Conservation (phyloP, 2,888 invertebrate genomes). For the Ormyrus rosae region DNA sequence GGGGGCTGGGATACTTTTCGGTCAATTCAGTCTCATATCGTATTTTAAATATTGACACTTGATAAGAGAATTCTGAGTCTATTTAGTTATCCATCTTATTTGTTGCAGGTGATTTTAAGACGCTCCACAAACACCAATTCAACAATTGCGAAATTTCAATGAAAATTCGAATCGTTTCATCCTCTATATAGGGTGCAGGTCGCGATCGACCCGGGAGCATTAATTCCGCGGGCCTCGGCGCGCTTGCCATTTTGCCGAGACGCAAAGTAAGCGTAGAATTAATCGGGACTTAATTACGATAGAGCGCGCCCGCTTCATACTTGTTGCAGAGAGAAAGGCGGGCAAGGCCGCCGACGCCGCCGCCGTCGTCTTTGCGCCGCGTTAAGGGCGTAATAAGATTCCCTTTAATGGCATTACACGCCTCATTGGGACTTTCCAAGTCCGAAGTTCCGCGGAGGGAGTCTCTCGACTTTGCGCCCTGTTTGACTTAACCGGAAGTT, state of each 20-base stretch:
- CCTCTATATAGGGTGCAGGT: too few relatives aligned
- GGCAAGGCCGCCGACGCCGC: neutral
- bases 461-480: slow-evolving; percentile 67
- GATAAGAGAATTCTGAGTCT: too few relatives aligned
- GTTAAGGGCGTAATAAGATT: slow-evolving; percentile 74
- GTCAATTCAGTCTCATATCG: too few relatives aligned
- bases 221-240: slow-evolving; percentile 30
- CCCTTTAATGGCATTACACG: slow-evolving; percentile 75
- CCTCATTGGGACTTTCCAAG: slow-evolving; percentile 75
- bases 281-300: slow-evolving; percentile 73
- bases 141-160: too few relatives aligned
- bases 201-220: slow-evolving; percentile 9
- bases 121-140: too few relatives aligned
- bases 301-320: neutral
- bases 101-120: too few relatives aligned
- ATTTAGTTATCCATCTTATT: too few relatives aligned
- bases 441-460: slow-evolving; percentile 66
- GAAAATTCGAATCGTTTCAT: too few relatives aligned
- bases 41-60: too few relatives aligned
- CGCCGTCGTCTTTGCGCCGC: slow-evolving; percentile 56
- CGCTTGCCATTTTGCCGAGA: slow-evolving; percentile 63
- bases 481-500: slow-evolving; percentile 75
- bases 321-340: slow-evolving; percentile 9
- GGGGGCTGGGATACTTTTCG: too few relatives aligned
- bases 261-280: slow-evolving; percentile 69